Percentiles rank a stretch among this genome's conserved stretches.
phyloP scores from a whole-genome alignment of 2,113 vertebrate genomes.

The Andinoacara biseriatus region DNA sequence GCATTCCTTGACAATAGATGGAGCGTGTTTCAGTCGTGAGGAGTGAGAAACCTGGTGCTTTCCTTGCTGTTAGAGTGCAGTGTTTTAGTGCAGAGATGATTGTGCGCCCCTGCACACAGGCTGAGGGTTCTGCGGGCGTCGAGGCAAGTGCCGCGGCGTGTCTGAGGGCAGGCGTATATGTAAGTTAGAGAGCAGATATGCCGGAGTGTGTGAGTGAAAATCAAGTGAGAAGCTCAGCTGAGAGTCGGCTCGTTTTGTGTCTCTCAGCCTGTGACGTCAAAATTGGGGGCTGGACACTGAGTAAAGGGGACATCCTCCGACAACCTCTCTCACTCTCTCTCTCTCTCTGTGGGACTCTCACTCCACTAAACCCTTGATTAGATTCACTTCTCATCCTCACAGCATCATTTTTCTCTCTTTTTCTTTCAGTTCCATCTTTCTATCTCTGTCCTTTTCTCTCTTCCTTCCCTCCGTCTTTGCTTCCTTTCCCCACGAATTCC shows the following conservation, averaged over 20 bases:
- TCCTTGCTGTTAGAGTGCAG: constrained; percentile 17
- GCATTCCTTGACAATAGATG: constrained; percentile 9
- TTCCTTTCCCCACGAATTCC: not conserved
- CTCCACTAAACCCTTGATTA: constrained; percentile 6
- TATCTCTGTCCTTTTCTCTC: not conserved
- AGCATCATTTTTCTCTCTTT: not conserved
- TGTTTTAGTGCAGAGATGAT: not conserved
- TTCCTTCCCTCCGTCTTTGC: not conserved
- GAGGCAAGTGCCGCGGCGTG: constrained; percentile 18
- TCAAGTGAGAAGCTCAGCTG: constrained; percentile 75
- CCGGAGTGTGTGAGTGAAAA: constrained; percentile 42
- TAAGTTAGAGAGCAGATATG: constrained; percentile 45
- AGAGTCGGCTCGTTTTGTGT: constrained; percentile 84
- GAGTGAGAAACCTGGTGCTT: constrained; percentile 8
- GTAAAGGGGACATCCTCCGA: constrained; percentile 49
- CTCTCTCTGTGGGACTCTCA: not conserved
- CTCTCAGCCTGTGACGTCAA: constrained; percentile 82
- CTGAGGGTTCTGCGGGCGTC: constrained; percentile 18
- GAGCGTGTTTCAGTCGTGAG: constrained; percentile 23
- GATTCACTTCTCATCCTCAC: constrained; percentile 28
- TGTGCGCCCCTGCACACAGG: not conserved
- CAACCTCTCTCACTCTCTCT: constrained; percentile 29
- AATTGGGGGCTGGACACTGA: constrained; percentile 67
- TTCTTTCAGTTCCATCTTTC: not conserved
- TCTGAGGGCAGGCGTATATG: constrained; percentile 35